phyloP scores from a whole-genome alignment of 2,797 vertebrate species.

The Leucoraja ocellata region DNA sequence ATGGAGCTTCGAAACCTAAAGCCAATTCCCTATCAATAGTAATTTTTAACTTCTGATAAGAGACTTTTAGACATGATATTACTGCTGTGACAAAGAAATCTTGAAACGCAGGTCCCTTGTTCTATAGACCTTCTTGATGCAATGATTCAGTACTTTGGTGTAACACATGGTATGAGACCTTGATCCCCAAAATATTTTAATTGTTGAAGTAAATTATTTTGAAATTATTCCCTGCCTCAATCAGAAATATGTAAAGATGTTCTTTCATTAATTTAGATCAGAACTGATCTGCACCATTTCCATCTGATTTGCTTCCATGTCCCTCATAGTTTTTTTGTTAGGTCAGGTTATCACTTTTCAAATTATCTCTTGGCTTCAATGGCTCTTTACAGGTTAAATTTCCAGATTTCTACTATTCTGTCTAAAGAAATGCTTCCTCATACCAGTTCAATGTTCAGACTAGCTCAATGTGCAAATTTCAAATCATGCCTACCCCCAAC shows the following conservation, averaged over 20 bases:
- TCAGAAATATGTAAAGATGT: background rate
- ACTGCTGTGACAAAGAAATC: background rate
- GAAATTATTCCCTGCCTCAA: background rate
- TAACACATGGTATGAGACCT: no score
- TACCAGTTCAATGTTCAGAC: background rate
- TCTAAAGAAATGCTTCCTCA: background rate
- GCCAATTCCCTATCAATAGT: background rate
- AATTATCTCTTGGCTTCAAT: background rate
- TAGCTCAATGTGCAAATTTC: background rate
- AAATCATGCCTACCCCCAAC: background rate
- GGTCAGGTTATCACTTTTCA: background rate
- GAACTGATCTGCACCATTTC: background rate
- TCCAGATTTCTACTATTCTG: background rate
- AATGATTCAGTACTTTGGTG: background rate
- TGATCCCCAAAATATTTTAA: background rate
- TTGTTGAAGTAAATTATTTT: background rate
- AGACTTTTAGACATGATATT: background rate
- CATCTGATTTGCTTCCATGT: background rate
- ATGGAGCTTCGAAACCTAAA: background rate
- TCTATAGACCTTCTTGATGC: background rate
- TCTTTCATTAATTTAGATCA: background rate
- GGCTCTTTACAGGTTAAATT: background rate
- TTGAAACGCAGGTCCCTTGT: background rate
- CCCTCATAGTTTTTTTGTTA: background rate
- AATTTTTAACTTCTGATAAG: background rate